Base-by-base conservation (phyloP, 1,140 invertebrate species). In the Drosophila navojoa region DNA sequence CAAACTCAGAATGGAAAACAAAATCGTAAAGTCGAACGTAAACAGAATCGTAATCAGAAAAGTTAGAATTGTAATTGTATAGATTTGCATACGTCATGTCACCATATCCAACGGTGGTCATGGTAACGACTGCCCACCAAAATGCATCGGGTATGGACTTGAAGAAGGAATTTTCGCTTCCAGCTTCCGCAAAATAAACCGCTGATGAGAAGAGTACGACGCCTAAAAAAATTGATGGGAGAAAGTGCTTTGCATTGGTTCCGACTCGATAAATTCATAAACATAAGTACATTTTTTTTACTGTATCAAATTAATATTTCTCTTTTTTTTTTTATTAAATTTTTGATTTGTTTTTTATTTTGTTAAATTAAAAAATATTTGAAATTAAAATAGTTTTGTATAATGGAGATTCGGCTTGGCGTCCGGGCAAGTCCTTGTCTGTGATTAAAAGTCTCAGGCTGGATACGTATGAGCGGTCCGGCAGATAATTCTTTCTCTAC, bases 41-140 rank as follows among this genome's bases (percentile, higher is more conserved):
- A 59, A 53, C 52, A 49, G 35, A 57, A 76, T 71, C 73, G 74
- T 82, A 87, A 85, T 84, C 78, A 82, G 84, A 71, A 85, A 70
- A 71, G 78, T 79, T 79, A 79, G 76, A 84, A 52, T 90, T 85
- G 79, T 76, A 89, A 89, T 91, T 87, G 82, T 89, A 87, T 89
- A 87, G 84, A 87, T 87, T 91, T 95, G 95, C 96, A 96, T 97
- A 97, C 96, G 97, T 98, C 98, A 99, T 99, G 95, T 99, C 99
- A 95, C 99, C 99, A 96, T 99, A 99, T 94, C 98, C 98, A 93
- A 99, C 98, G 93, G 98, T 99, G 93, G 98, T 97, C 98, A 99
- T 99, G 93, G 98, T 99, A 93, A 99, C 98, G 93, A 99, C 98
- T 92, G 97, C 97, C 98, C 98, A 99, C 98, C 98, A 99, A 95